phyloP scores from a whole-genome alignment of 2,888 invertebrate genomes.

The Xylota segnis region DNA sequence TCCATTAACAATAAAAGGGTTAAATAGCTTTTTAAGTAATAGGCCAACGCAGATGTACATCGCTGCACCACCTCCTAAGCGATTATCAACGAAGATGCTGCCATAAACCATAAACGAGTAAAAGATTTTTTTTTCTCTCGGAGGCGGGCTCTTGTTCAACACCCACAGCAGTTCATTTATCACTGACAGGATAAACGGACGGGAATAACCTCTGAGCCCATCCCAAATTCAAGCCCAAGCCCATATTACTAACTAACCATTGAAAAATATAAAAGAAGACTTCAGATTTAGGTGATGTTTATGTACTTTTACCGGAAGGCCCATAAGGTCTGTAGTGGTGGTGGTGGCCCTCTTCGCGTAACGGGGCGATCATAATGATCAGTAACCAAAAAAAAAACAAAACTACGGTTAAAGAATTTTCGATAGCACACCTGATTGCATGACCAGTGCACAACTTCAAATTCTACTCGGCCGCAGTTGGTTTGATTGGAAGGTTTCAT shows the following conservation, averaged over 20 bases:
- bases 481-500: conserved; percentile 48
- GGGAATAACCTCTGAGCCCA: conserved; percentile 44
- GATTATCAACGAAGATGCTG: conserved; percentile 32
- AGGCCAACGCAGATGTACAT: conserved; percentile 20
- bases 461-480: conserved; percentile 52
- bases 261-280: conserved; percentile 22
- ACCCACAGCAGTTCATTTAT: conserved; percentile 51
- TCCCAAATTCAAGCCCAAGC: conserved; percentile 48
- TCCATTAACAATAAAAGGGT: conserved; percentile 57
- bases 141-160: conserved; percentile 27
- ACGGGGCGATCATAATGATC: conserved; percentile 40
- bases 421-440: conserved; percentile 71
- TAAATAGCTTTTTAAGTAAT: conserved; percentile 46
- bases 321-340: conserved; percentile 34
- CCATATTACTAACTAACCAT: conserved; percentile 36
- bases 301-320: conserved; percentile 62
- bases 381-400: conserved; percentile 35
- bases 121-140: conserved; percentile 2
- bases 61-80: conserved; percentile 1
- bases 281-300: conserved; percentile 39
- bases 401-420: conserved; percentile 58
- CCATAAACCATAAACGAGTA: conserved; percentile 16
- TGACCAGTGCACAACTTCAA: conserved; percentile 59
- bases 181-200: conserved; percentile 45
- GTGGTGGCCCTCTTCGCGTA: conserved; percentile 48